Conservation (phyloP, 2,797 vertebrate species). For the Cichlasoma orientale region DNA sequence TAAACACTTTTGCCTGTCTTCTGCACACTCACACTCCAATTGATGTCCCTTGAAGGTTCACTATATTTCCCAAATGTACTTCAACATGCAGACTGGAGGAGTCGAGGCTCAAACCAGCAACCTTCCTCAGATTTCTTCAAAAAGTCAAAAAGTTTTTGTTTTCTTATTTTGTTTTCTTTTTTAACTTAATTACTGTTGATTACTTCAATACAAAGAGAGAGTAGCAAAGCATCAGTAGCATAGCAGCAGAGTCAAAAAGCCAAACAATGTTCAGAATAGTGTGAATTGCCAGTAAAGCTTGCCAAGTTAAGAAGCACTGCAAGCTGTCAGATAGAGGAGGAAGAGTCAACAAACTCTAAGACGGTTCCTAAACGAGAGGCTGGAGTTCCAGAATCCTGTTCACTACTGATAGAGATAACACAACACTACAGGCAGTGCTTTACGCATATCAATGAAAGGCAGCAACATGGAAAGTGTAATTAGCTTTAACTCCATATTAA, state of each 20-base stretch:
- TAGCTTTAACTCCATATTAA: not conserved
- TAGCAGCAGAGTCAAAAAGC: conserved; percentile 2
- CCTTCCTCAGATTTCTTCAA: not conserved
- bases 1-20: too few relatives aligned
- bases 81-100: not conserved
- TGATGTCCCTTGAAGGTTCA: not conserved
- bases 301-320: not conserved
- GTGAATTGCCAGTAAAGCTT: conserved; percentile 9
- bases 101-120: not conserved
- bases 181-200: not conserved
- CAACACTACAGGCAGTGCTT: not conserved
- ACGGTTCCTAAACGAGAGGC: conserved; percentile 14
- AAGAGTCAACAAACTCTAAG: conserved; percentile 1
- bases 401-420: not conserved
- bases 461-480: not conserved
- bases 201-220: not conserved
- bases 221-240: not conserved
- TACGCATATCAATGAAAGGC: not conserved
- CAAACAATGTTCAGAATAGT: conserved; percentile 12
- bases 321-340: conserved; percentile 5
- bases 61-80: not conserved
- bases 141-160: too few relatives aligned
- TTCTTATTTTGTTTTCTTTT: too few relatives aligned
- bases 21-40: too few relatives aligned
- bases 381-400: not conserved